Conservation (phyloP, 2,888 invertebrate species). For the Thereva nobilitata region DNA sequence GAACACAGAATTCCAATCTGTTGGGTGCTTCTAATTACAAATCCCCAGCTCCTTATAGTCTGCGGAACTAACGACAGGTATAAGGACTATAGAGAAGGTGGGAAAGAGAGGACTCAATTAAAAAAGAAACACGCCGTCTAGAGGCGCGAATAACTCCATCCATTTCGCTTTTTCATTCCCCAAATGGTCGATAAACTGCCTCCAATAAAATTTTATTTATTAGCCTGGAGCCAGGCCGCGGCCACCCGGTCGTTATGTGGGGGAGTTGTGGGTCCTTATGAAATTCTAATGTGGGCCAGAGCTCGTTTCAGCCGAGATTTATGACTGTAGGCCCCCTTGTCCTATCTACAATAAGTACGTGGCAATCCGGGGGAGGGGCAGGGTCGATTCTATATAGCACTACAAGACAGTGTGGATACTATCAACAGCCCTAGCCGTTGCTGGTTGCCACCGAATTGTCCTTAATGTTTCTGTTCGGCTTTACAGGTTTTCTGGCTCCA, state of each 20-base stretch:
- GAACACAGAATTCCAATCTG: constrained; percentile 3
- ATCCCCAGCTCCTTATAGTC: constrained; percentile 1
- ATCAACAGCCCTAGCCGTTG: not conserved
- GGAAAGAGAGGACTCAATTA: not conserved
- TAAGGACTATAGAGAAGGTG: constrained; percentile 7
- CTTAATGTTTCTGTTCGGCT: not conserved
- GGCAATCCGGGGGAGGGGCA: no score
- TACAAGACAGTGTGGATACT: not conserved
- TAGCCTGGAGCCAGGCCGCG: not conserved
- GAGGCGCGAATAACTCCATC: not conserved
- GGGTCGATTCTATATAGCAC: not conserved
- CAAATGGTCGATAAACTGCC: constrained; percentile 20
- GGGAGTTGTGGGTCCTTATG: constrained; percentile 29
- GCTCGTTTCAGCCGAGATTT: constrained; percentile 37
- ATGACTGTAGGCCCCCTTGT: not conserved
- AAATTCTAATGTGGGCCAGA: constrained; percentile 38
- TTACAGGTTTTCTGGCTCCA: not conserved
- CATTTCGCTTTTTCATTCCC: not conserved
- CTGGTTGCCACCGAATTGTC: not conserved
- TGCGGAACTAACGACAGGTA: constrained; percentile 1
- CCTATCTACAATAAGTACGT: no score
- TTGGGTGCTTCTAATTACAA: constrained; percentile 17
- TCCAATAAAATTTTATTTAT: constrained; percentile 28
- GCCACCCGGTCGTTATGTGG: not conserved
- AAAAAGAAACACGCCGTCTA: constrained; percentile 14